Percentiles rank a stretch among this genome's conserved stretches.
Evolutionary conservation across 1,140 invertebrate genomes (phyloP).

Genomic region (Papilio helenus): DNA sequence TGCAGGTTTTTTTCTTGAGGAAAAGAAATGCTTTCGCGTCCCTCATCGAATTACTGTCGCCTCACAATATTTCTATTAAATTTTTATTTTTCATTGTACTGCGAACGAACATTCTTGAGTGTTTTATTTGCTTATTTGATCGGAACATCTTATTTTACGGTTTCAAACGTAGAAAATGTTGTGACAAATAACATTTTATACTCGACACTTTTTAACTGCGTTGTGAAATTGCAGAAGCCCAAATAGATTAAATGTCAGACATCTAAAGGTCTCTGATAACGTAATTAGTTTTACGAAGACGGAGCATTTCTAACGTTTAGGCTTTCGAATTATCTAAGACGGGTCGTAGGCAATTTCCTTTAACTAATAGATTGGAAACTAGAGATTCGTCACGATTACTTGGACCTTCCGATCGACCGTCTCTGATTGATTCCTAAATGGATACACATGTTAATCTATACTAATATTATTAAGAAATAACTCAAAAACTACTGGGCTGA

Average conservation of each 20-base stretch:
- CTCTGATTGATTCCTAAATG: slow-evolving; percentile 57
- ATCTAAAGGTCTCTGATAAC: not conserved
- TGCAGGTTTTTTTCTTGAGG: slow-evolving; percentile 55
- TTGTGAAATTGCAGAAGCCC: not conserved
- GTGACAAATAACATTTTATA: not conserved
- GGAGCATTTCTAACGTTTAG: slow-evolving; percentile 30
- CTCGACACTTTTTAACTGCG: not conserved
- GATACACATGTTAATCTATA: slow-evolving; percentile 50
- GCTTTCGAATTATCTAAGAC: slow-evolving; percentile 56
- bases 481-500: too few relatives aligned
- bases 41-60: slow-evolving; percentile 72
- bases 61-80: slow-evolving; percentile 77
- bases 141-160: slow-evolving; percentile 30
- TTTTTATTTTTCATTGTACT: slow-evolving; percentile 73
- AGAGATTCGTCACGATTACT: slow-evolving; percentile 48
- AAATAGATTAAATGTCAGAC: slow-evolving; percentile 21
- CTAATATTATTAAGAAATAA: too few relatives aligned
- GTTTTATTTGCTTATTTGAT: slow-evolving; percentile 58
- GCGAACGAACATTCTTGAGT: slow-evolving; percentile 41
- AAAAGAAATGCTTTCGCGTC: slow-evolving; percentile 59
- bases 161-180: not conserved
- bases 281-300: slow-evolving; percentile 37
- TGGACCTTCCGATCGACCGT: slow-evolving; percentile 45
- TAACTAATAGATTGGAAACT: slow-evolving; percentile 58
- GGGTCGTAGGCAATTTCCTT: slow-evolving; percentile 61